Evolutionary conservation across 1,140 invertebrate species (phyloP), one percentile per base, ranked within the genome.

Genomic region (Trachymyrmex cornetzi): DNA sequence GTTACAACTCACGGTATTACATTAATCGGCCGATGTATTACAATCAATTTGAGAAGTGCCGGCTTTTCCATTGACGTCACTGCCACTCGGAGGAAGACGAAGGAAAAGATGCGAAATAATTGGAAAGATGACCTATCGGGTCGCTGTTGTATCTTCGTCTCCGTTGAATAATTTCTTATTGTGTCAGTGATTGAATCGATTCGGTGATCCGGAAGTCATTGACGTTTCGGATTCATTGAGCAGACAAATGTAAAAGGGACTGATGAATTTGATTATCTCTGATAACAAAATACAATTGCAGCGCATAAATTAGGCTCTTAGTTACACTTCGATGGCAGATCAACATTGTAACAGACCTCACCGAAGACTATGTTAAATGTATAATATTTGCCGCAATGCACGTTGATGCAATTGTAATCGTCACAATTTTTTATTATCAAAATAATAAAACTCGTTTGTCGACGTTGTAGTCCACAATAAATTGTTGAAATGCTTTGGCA

Each of bases 21-120:
- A 27, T 84, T 84, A 84, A 84, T 84, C 57, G 44, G 24, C 3
- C 66, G n/a, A 84, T 84, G 44, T 84, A 22, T 74, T 61, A 72
- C n/a, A 53, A 22, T 57, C 30, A 53, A 71, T 71, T 79, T 38
- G 50, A 30, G 19, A 69, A 50, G 19, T 30, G 48, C n/a, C 12
- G 27, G 30, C 2, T 24, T 80, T 19, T 53, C 22, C 27, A 48
- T 80, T 61, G 64, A 81, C 64, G 77, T 71, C 63, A 80, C 27
- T 9, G 30, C 12, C 30, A 14, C 44, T 38, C 72, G 14, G 24
- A 27, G 38, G 4, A 30, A 38, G 14, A 34, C 19, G 27, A 50
- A 2, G 74, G 57, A 55, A 44, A 77, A 50, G 44, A 66, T 48
- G 77, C 75, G 75, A 48, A 67, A 63, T 55, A 48, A 57, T 69